Evolutionary conservation across 2,113 vertebrate species (phyloP).

Genomic region (Brachyhypopomus occidentalis): DNA sequence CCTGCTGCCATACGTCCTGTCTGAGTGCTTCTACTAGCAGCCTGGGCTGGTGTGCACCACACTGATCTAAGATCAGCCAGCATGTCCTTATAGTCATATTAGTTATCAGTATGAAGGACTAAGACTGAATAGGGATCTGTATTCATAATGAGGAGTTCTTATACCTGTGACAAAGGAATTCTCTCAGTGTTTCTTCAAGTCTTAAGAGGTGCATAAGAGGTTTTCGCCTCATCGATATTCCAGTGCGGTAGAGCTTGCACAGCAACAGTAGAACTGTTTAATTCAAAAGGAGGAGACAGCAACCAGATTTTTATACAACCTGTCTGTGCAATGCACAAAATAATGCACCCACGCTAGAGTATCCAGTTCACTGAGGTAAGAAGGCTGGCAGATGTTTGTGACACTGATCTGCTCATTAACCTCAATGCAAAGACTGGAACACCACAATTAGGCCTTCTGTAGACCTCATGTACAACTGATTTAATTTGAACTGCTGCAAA

Average conservation of each 20-base stretch:
- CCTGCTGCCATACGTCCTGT: background rate
- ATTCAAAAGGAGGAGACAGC: too few relatives aligned
- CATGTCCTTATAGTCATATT: background rate
- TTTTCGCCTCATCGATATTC: conserved; percentile 1
- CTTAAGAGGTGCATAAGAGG: background rate
- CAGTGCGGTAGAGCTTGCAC: background rate
- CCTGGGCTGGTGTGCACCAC: background rate
- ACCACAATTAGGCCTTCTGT: too few relatives aligned
- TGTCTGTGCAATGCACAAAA: too few relatives aligned
- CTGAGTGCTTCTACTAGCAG: background rate
- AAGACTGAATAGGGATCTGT: background rate
- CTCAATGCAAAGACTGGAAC: too few relatives aligned
- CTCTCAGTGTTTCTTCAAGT: background rate
- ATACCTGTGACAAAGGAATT: background rate
- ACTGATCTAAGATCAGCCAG: background rate
- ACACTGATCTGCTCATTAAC: too few relatives aligned
- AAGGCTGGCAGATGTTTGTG: too few relatives aligned
- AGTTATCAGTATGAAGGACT: background rate
- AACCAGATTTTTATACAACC: too few relatives aligned
- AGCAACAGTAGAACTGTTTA: too few relatives aligned
- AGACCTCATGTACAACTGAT: too few relatives aligned
- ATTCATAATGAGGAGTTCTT: background rate
- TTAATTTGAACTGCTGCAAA: too few relatives aligned
- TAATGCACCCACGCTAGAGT: too few relatives aligned
- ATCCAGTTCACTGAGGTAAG: too few relatives aligned